These are phyloP conservation scores for Aphis gossypii DNA, from an alignment of 1,140 invertebrate species.

Conservation along the genomic window DNA sequence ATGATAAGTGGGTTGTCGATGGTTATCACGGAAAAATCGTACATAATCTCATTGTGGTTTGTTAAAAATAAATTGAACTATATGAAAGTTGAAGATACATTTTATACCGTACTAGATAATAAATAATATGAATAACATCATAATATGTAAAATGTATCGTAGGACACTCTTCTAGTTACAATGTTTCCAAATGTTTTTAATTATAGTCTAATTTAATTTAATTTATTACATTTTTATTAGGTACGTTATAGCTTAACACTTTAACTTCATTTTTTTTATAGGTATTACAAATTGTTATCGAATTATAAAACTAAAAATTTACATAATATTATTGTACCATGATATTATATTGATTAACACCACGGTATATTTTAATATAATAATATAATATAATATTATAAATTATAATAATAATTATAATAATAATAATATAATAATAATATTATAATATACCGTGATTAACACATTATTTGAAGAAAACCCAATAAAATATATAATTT, in stretches of 20 bases:
- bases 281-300: background rate
- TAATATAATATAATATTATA: too few relatives aligned
- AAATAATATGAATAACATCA: background rate
- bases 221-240: too few relatives aligned
- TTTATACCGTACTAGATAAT: background rate
- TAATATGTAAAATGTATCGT: background rate
- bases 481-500: background rate
- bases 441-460: too few relatives aligned
- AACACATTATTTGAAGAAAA: background rate
- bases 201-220: too few relatives aligned
- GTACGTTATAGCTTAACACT: background rate
- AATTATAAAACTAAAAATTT: background rate
- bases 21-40: background rate
- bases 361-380: too few relatives aligned
- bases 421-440: too few relatives aligned
- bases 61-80: constrained; percentile 25
- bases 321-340: background rate
- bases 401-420: too few relatives aligned
- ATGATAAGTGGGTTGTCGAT: constrained; percentile 35
- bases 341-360: too few relatives aligned
- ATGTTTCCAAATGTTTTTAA: background rate
- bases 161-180: background rate
- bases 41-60: constrained; percentile 8
- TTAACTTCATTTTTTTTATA: background rate
- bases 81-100: background rate